Base-by-base conservation (phyloP, 2,888 invertebrate genomes). In the Drosophila atripex region DNA sequence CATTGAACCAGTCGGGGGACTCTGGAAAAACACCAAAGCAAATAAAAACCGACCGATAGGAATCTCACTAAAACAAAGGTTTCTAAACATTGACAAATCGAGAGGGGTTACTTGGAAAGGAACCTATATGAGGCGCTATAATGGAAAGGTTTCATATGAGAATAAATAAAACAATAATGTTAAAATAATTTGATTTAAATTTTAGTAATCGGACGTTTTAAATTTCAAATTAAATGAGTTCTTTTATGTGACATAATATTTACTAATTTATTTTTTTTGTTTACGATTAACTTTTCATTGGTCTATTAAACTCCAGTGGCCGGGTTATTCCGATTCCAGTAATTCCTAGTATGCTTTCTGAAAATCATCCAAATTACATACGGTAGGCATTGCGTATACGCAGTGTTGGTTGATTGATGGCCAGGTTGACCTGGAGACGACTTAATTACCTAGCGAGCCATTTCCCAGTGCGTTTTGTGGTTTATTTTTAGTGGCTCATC, bases 321-420 rank as follows among this genome's bases (percentile, higher is more conserved):
- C 35, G 11, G n/a, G 1, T 39, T 2, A 38, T 38, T 38, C 39
- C 43, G 43, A 21, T 43, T 43, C 11, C 16, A 8, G 39, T 18
- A 2, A 35, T 2, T n/a, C 35, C 35, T 35, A 35, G n/a, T 14
- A 6, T n/a, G 14, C n/a, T 7, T n/a, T 6, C 35, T 14, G 28
- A 14, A 65, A 59, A 35, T 45, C 25, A 18, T 25, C 11, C 35
- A 65, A 63, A 63, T 63, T 63, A 63, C 51, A 18, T 32, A 9
- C 43, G 11, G 14, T 25, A 43, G 4, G 12, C 43, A 38, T 66
- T 64, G 63, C 63, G 63, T 64, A 64, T 64, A 64, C 68, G 66
- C 66, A 52, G 66, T 12, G 50, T 14, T 68, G 54, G 45, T 7
- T 83, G 86, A 80, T 83, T 86, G 79, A 86, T 80, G 83, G 68